These are phyloP conservation scores for Synanceia verrucosa DNA, from an alignment of 2,797 vertebrate genomes.

Conservation along the genomic window DNA sequence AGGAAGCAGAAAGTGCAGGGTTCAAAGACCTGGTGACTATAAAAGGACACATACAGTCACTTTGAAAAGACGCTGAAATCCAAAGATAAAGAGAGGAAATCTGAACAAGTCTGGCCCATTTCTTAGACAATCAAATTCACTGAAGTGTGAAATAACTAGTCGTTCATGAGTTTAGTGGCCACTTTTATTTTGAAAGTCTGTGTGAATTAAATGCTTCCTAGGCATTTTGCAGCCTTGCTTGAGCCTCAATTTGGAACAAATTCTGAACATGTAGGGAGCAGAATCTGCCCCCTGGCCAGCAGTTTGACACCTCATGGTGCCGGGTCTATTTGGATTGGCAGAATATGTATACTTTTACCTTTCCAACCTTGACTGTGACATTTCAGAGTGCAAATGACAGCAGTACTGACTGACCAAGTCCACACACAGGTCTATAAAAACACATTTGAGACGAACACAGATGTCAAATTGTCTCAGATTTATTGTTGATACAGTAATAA, in stretches of 20 bases:
- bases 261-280: not conserved
- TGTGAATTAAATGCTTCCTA: not conserved
- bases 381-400: not conserved
- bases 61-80: constrained; percentile 1
- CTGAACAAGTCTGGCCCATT: not conserved
- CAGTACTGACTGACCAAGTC: not conserved
- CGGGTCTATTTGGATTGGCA: not conserved
- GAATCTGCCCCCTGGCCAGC: not conserved
- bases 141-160: not conserved
- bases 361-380: not conserved
- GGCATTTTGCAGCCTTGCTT: not conserved
- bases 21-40: constrained; percentile 44
- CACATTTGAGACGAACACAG: not conserved
- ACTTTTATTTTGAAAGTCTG: not conserved
- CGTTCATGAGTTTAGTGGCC: not conserved
- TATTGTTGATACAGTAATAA: constrained; percentile 76
- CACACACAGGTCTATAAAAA: no score
- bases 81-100: constrained; percentile 26
- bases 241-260: not conserved
- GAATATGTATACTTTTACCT: constrained; percentile 22
- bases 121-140: not conserved
- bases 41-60: constrained; percentile 34
- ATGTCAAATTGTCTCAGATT: constrained; percentile 61
- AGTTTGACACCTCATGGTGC: not conserved
- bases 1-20: constrained; percentile 47